Conservation (phyloP, 2,797 vertebrate genomes). For the Petrocephalus schoutedeni region DNA sequence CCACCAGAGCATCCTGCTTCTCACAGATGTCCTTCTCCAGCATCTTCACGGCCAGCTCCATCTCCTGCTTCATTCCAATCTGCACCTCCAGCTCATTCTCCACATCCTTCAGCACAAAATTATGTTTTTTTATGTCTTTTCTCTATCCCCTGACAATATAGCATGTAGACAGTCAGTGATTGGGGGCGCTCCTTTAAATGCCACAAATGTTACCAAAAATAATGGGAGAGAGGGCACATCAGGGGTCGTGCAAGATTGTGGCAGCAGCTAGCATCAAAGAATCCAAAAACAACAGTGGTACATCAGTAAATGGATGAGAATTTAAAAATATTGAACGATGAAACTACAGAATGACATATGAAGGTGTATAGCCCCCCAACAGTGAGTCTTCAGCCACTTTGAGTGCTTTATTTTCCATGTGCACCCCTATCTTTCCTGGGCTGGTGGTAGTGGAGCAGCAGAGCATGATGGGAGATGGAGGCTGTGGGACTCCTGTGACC, state of each 20-base stretch:
- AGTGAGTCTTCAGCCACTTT: background rate
- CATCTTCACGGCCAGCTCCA: slow-evolving; percentile 99
- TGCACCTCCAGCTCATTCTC: slow-evolving; percentile 94
- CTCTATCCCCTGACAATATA: background rate
- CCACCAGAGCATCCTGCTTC: slow-evolving; percentile 90
- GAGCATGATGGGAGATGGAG: background rate
- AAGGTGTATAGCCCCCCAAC: background rate
- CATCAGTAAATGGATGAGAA: background rate
- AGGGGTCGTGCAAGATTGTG: background rate
- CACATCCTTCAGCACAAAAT: slow-evolving; percentile 71
- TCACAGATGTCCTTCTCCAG: slow-evolving; percentile 96
- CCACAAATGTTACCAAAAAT: background rate
- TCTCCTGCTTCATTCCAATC: slow-evolving; percentile 97
- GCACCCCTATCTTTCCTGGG: background rate
- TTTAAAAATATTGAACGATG: background rate
- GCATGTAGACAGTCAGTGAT: background rate
- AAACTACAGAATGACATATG: background rate
- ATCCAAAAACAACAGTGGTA: background rate
- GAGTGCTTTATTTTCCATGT: background rate
- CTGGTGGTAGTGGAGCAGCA: background rate
- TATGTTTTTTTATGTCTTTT: background rate
- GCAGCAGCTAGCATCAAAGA: background rate
- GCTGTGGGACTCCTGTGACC: background rate
- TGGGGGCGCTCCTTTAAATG: background rate
- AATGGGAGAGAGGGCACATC: background rate